Evolutionary conservation across 2,797 vertebrate species (phyloP).

Genomic region (Lycodopsis pacificus): DNA sequence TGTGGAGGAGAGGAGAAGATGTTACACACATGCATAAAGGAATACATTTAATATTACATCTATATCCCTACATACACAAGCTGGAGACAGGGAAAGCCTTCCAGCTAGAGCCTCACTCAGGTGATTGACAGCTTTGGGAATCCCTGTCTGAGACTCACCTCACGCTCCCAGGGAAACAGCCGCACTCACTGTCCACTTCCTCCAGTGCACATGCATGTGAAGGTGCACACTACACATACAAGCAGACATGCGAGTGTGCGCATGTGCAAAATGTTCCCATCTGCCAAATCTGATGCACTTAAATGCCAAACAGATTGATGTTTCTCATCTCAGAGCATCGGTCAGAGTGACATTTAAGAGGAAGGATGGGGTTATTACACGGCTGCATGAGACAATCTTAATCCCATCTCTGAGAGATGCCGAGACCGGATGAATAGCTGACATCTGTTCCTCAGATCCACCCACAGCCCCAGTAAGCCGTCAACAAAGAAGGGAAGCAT

Average conservation of each 20-base stretch:
- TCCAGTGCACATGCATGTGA: slow-evolving; percentile 1
- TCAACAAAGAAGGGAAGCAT: slow-evolving; percentile 6
- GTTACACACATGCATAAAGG: background rate
- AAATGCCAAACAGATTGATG: slow-evolving; percentile 7
- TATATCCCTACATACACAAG: background rate
- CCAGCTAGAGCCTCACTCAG: background rate
- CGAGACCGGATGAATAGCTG: slow-evolving; percentile 56
- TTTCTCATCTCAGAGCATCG: slow-evolving; percentile 15
- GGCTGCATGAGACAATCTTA: slow-evolving; percentile 43
- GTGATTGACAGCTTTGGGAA: slow-evolving; percentile 43
- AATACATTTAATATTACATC: background rate
- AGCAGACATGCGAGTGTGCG: background rate
- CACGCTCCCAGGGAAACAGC: slow-evolving; percentile 15
- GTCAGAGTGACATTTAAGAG: slow-evolving; percentile 49
- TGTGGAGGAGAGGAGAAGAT: slow-evolving; percentile 1
- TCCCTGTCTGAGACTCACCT: slow-evolving; percentile 28
- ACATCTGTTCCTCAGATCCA: slow-evolving; percentile 65
- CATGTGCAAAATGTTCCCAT: slow-evolving; percentile 22
- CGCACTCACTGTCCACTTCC: background rate
- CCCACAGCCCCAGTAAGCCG: slow-evolving; percentile 41
- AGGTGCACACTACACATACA: background rate
- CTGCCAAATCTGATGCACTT: slow-evolving; percentile 24
- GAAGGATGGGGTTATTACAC: slow-evolving; percentile 29
- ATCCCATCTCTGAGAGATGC: slow-evolving; percentile 50
- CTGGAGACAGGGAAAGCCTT: slow-evolving; percentile 24